Percentiles rank a stretch among this genome's conserved stretches.
Conservation (phyloP, 2,888 invertebrate genomes). For the Mythimna loreyi region DNA sequence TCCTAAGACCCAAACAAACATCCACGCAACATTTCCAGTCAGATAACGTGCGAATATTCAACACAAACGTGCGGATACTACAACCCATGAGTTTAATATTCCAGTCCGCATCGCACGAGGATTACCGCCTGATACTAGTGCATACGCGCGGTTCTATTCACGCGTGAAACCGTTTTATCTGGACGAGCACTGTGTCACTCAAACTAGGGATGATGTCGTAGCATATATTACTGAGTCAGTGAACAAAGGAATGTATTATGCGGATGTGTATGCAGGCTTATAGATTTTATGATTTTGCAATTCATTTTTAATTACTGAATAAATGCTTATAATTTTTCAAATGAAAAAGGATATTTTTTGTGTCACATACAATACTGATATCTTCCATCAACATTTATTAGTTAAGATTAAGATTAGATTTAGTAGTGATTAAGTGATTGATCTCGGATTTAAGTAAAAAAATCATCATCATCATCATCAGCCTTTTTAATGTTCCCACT, state of each 20-base stretch:
- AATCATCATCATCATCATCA: too few species aligned
- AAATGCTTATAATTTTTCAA: neutral
- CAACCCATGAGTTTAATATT: constrained; percentile 43
- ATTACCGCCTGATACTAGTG: constrained; percentile 47
- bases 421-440: too few species aligned
- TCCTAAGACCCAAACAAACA: constrained; percentile 3
- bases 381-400: too few species aligned
- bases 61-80: constrained; percentile 8
- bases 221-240: constrained; percentile 40
- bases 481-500: too few species aligned
- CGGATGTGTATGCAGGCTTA: constrained; percentile 16
- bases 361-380: too few species aligned
- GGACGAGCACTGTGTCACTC: constrained; percentile 46
- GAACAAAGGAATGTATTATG: constrained; percentile 43
- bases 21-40: neutral
- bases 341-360: too few species aligned
- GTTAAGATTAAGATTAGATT: too few species aligned
- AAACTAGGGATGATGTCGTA: constrained; percentile 38
- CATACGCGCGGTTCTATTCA: constrained; percentile 43
- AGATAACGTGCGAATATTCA: constrained; percentile 22
- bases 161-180: constrained; percentile 54
- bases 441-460: too few species aligned
- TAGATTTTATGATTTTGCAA: neutral
- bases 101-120: constrained; percentile 36
- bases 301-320: neutral